A percentile compares a stretch with the other conserved stretches of the same genome.
Conservation (phyloP, 2,113 vertebrate genomes). For the Xenus cinereus region DNA sequence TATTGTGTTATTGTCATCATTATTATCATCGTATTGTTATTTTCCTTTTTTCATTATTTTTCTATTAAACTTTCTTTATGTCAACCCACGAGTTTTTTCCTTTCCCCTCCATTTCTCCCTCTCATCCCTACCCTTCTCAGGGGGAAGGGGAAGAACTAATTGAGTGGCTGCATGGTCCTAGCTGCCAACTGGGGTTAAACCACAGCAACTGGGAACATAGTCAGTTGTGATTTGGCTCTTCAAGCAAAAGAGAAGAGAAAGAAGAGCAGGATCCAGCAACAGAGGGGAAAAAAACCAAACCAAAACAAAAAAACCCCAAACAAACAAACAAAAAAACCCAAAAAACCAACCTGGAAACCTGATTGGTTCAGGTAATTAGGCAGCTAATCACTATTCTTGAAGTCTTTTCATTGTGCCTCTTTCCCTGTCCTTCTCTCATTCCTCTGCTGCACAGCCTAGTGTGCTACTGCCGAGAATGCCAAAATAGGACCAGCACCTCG, state of each 20-base stretch:
- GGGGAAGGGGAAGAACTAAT: not conserved
- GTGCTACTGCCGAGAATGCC: not conserved
- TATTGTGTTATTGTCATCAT: not conserved
- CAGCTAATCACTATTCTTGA: not conserved
- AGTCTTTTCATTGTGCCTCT: not conserved
- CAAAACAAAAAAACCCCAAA: not conserved
- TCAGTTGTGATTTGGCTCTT: not conserved
- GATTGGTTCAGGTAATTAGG: not conserved
- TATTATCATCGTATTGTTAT: not conserved
- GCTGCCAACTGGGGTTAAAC: not conserved
- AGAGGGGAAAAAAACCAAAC: accelerated
- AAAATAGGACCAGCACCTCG: not conserved
- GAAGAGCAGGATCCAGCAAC: not conserved
- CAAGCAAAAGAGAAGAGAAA: not conserved
- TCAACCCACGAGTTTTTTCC: not conserved
- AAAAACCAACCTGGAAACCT: not conserved
- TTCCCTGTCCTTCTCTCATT: not conserved
- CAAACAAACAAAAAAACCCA: too few species aligned
- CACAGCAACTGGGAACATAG: not conserved
- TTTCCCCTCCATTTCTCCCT: not conserved
- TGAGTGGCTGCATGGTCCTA: not conserved
- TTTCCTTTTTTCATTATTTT: not conserved
- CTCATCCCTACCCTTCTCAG: not conserved
- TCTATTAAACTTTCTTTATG: not conserved
- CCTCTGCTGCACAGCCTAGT: not conserved